A percentile compares a stretch with the other conserved stretches of the same genome.
Conservation (phyloP, 2,113 vertebrate genomes). For the Cepphus grylle region DNA sequence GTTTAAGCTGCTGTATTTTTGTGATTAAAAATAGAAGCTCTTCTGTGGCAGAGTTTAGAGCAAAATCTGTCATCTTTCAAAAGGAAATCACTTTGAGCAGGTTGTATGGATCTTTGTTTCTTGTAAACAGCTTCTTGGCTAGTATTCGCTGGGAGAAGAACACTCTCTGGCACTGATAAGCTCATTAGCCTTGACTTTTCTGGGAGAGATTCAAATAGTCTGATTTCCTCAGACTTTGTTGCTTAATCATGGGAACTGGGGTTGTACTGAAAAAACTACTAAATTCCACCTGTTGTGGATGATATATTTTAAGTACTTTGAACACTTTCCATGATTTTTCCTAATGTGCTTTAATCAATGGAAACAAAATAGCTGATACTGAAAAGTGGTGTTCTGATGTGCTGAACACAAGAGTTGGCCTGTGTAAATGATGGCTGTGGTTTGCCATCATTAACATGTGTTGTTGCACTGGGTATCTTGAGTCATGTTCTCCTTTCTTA, state of each 20-base stretch:
- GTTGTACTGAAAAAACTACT: background rate
- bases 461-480: background rate
- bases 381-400: background rate
- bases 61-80: background rate
- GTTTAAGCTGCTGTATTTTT: background rate
- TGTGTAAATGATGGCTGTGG: background rate
- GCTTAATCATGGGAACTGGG: background rate
- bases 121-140: background rate
- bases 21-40: background rate
- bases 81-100: background rate
- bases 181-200: background rate
- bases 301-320: background rate
- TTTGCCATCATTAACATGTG: background rate
- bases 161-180: background rate
- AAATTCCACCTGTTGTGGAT: background rate
- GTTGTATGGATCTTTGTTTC: background rate
- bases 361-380: background rate
- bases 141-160: background rate
- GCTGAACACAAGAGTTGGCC: background rate
- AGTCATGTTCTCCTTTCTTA: background rate
- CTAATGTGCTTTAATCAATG: background rate
- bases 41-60: background rate
- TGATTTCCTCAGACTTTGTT: background rate
- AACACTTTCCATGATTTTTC: background rate
- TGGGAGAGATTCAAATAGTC: background rate